Evolutionary conservation across 2,888 invertebrate genomes (phyloP).

Genomic region (Harpagoxenus sublaevis): DNA sequence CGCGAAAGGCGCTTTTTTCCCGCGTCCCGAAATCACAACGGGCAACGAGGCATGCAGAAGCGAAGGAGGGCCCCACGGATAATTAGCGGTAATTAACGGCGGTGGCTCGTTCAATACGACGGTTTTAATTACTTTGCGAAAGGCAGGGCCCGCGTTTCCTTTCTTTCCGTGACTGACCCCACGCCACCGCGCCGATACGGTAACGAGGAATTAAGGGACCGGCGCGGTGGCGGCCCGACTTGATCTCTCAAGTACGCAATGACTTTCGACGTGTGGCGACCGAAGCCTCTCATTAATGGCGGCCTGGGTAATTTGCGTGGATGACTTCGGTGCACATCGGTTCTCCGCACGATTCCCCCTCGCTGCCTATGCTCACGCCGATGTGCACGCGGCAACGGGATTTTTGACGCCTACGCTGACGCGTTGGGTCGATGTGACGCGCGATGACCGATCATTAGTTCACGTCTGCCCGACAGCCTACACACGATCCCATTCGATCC

Average conservation of each 20-base stretch:
- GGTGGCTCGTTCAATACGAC: conserved; percentile 69
- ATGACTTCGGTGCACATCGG: conserved; percentile 74
- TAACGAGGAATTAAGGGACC: conserved; percentile 72
- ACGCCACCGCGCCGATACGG: conserved; percentile 65
- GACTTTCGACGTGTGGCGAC: conserved; percentile 76
- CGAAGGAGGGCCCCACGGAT: conserved; percentile 60
- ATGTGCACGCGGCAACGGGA: conserved; percentile 56
- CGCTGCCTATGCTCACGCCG: conserved; percentile 27
- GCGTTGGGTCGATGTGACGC: conserved; percentile 72
- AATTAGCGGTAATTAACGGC: conserved; percentile 77
- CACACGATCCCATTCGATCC: conserved; percentile 39
- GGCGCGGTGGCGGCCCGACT: conserved; percentile 59
- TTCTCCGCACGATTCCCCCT: conserved; percentile 26
- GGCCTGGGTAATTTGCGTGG: conserved; percentile 80
- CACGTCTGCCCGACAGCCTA: conserved; percentile 61
- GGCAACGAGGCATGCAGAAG: conserved; percentile 60
- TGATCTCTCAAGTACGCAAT: conserved; percentile 73
- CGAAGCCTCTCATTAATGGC: conserved; percentile 80
- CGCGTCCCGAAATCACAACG: conserved; percentile 57
- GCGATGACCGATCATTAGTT: conserved; percentile 80
- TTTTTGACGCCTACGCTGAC: conserved; percentile 76
- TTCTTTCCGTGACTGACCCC: conserved; percentile 70
- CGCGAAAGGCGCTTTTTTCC: conserved; percentile 31
- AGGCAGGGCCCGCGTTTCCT: conserved; percentile 70
- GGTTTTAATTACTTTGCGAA: conserved; percentile 75